Evolutionary conservation across 2,888 invertebrate species (phyloP).

Genomic region (Bedellia somnulentella): DNA sequence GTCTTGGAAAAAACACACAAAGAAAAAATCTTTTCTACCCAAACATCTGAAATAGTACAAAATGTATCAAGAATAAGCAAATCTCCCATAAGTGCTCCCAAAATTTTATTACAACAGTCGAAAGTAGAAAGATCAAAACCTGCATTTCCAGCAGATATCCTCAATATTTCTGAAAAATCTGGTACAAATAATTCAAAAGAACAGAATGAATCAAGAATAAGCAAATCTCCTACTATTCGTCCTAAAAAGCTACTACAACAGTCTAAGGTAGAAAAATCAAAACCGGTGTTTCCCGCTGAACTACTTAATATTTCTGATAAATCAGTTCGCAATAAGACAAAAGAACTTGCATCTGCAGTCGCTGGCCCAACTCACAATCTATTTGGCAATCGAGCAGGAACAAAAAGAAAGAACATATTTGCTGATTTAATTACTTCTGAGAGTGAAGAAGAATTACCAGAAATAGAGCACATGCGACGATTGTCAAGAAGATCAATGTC

Average conservation of each 20-base stretch:
- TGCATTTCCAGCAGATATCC: background rate
- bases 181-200: background rate
- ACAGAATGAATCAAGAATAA: background rate
- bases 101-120: too few relatives aligned
- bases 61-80: background rate
- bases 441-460: constrained; percentile 38
- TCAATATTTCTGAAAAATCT: background rate
- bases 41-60: background rate
- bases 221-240: too few relatives aligned
- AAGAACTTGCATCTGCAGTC: constrained; percentile 16
- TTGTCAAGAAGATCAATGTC: constrained; percentile 15
- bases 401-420: constrained; percentile 38
- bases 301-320: constrained; percentile 31
- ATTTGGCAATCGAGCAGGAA: constrained; percentile 24
- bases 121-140: background rate
- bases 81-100: too few relatives aligned
- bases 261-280: background rate
- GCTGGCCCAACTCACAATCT: constrained; percentile 23
- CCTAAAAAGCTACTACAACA: too few relatives aligned
- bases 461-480: constrained; percentile 15
- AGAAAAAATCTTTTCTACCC: background rate
- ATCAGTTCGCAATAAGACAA: constrained; percentile 24
- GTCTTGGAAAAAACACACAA: background rate
- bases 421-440: constrained; percentile 36
- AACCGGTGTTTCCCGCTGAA: constrained; percentile 24